These are phyloP conservation scores for Nipponia nippon DNA, from an alignment of 2,113 vertebrate species.

Conservation along the genomic window DNA sequence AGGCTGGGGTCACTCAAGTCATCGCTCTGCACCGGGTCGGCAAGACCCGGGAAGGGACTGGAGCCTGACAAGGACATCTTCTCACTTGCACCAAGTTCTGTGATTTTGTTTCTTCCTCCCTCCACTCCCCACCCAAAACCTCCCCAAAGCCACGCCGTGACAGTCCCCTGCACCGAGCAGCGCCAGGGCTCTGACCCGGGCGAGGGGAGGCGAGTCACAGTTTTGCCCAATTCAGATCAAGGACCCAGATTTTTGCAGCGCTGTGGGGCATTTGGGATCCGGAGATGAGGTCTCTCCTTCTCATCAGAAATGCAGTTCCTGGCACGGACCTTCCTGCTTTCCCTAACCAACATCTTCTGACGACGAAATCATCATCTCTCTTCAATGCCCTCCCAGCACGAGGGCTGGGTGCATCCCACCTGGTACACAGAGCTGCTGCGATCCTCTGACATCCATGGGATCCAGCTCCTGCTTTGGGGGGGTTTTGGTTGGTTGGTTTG, in stretches of 20 bases:
- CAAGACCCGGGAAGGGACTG: neutral
- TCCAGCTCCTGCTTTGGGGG: neutral
- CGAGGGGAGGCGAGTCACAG: neutral
- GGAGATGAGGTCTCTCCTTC: neutral
- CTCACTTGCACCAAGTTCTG: neutral
- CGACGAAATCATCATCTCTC: neutral
- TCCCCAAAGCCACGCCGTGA: neutral
- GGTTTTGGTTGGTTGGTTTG: neutral
- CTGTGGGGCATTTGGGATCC: neutral
- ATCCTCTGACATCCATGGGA: neutral
- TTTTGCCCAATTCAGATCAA: neutral
- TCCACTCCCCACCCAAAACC: neutral
- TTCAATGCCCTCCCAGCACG: neutral
- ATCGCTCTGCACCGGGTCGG: rapidly evolving
- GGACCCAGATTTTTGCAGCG: rapidly evolving
- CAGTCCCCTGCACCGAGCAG: neutral
- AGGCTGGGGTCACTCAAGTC: neutral
- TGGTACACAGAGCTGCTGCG: rapidly evolving
- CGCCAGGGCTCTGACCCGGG: neutral
- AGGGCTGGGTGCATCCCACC: neutral
- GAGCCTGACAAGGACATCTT: neutral
- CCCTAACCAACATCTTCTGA: neutral
- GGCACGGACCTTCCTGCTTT: neutral
- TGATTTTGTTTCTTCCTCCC: neutral
- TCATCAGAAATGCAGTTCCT: neutral